Evolutionary conservation across 2,797 vertebrate genomes (phyloP).

Genomic region (Heteromormyrus szaboi): DNA sequence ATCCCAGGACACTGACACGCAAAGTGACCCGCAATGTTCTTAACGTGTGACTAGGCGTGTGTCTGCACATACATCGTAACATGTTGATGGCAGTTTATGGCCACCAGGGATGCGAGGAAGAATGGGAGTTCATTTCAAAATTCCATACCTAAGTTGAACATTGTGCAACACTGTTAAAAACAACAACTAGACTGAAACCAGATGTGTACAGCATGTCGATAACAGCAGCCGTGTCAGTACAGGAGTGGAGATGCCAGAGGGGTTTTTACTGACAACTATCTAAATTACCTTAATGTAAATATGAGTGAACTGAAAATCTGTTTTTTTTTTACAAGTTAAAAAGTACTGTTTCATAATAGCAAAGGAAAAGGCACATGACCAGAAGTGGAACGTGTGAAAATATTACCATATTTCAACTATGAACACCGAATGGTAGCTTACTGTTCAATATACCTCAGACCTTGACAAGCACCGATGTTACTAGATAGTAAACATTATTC

Average conservation of each 20-base stretch:
- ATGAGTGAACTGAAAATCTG: neutral
- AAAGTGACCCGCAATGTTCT: neutral
- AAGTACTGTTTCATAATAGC: neutral
- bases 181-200: neutral
- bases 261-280: neutral
- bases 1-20: neutral
- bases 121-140: neutral
- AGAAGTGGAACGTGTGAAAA: neutral
- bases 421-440: neutral
- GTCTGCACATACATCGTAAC: neutral
- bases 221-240: neutral
- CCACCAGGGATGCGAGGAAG: neutral
- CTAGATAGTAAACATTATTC: neutral
- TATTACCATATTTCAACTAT: neutral
- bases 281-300: neutral
- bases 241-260: neutral
- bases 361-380: neutral
- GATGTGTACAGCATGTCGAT: neutral
- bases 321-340: neutral
- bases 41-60: neutral
- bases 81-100: neutral
- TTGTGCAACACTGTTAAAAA: neutral
- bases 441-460: neutral
- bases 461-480: neutral
- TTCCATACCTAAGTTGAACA: neutral